These are phyloP conservation scores for Oryzias celebensis DNA, from an alignment of 2,113 vertebrate species.

Conservation along the genomic window DNA sequence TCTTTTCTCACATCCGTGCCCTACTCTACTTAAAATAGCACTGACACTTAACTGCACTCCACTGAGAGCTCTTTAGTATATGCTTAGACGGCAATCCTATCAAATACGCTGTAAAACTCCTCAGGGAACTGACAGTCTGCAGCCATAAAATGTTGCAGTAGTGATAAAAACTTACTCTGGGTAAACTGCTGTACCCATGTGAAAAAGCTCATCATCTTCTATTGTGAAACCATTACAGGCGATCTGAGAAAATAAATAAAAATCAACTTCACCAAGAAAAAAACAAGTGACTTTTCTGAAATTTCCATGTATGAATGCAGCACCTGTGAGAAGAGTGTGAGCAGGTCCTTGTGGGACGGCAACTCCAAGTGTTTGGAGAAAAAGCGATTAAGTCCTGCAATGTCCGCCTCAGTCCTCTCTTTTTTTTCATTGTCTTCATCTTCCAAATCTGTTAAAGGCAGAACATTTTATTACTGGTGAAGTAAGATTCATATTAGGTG, in stretches of 20 bases:
- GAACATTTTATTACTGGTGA: background rate
- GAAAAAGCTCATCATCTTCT: constrained; percentile 94
- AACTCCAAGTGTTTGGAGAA: constrained; percentile 92
- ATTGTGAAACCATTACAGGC: constrained; percentile 97
- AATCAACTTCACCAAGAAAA: background rate
- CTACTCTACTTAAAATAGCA: too few species aligned
- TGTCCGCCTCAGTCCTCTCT: constrained; percentile 85
- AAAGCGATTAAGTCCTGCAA: constrained; percentile 88
- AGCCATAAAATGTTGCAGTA: too few species aligned
- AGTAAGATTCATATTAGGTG: too few species aligned
- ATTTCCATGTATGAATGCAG: background rate
- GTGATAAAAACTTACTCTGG: constrained; percentile 83
- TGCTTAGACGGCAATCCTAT: too few species aligned
- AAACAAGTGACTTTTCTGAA: background rate
- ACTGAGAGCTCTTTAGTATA: too few species aligned
- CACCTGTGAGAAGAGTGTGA: constrained; percentile 92
- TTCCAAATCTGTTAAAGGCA: constrained; percentile 82
- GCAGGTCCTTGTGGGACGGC: constrained; percentile 81
- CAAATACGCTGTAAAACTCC: background rate
- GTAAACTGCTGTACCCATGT: constrained; percentile 93
- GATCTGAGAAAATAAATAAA: constrained; percentile 74
- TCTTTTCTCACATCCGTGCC: background rate
- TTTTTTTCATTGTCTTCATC: constrained; percentile 91
- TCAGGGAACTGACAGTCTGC: background rate
- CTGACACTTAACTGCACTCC: too few species aligned